Base-by-base conservation (phyloP, 2,113 vertebrate genomes). In the Naja naja region DNA sequence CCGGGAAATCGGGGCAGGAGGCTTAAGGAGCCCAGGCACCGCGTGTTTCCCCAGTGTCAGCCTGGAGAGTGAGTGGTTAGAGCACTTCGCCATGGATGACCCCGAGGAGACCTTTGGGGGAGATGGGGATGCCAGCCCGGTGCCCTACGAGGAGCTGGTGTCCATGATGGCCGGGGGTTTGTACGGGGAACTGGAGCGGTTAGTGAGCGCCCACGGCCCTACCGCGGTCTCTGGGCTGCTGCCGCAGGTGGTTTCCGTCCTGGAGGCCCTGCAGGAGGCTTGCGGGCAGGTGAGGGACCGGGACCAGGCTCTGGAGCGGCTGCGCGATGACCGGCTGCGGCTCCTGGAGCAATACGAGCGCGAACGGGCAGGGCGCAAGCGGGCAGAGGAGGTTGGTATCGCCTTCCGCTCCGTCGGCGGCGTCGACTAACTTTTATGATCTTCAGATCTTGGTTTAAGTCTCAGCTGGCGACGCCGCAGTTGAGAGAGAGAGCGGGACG, bases 111-210 rank as follows among this genome's bases (percentile, higher is more conserved):
- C 88, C 3, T 95, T 95, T 22, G 85, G 93, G 25, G 93, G 85
- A 8, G 92, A 94, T 1, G 87, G 81, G 30, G 95, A 95, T 34
- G 45, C 25, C 39, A 47, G 45, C 20, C 45, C 94, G 1, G 92
- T 58, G 27, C 93, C 92, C 2, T 94, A 92, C 43, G 94, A 96
- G 85, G 95, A 94, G 74, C 89, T 96, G 93, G 95, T 96, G 39
- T 93, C 93, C 0, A 90, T 43, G 3, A 69, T 96, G 94, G 95
- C 94, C 3, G 90, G 91, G 0, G 94, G 90, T 3, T 91, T 96
- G 45, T 96, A 96, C 60, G 89, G 92, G 5, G 95, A 96, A 39
- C 90, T 96, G 85, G 95, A 96, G 49, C 93, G 87, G 64, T 85
- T 96, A 2, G 93, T 96, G 18, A 85, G 60, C 23, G 64, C 93